Evolutionary conservation across 2,888 invertebrate genomes (phyloP).

Genomic region (Drosophila infuscata): DNA sequence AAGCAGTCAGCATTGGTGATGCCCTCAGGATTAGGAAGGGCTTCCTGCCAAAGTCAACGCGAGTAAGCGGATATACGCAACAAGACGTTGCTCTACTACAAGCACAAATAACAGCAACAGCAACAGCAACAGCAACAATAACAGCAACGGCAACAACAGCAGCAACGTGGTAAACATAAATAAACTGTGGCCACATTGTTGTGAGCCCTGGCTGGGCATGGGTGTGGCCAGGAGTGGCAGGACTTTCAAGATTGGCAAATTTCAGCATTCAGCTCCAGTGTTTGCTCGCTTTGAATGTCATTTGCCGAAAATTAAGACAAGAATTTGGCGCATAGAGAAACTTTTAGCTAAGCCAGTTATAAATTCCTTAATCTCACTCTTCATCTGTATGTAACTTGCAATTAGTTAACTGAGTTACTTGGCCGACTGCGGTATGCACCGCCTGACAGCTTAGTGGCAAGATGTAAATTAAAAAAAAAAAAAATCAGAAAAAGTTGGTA

Average conservation of each 20-base stretch:
- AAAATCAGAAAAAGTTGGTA: not conserved
- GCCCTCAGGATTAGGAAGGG: constrained; percentile 48
- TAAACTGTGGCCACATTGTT: constrained; percentile 52
- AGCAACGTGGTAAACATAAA: constrained; percentile 63
- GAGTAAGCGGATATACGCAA: constrained; percentile 66
- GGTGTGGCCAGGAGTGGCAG: constrained; percentile 14
- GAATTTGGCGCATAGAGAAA: not conserved
- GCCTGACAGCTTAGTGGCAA: constrained; percentile 12
- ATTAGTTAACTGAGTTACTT: constrained; percentile 37
- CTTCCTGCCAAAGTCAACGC: constrained; percentile 62
- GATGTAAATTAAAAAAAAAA: not conserved
- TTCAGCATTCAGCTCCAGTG: constrained; percentile 1
- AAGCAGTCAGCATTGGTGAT: constrained; percentile 18
- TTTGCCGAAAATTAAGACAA: constrained; percentile 15
- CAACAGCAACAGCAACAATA: constrained; percentile 13
- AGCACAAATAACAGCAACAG: constrained; percentile 11
- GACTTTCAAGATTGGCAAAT: not conserved
- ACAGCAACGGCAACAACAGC: constrained; percentile 12
- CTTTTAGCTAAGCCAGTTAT: constrained; percentile 25
- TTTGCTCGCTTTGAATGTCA: constrained; percentile 25
- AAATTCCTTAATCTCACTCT: constrained; percentile 17
- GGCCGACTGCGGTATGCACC: constrained; percentile 41
- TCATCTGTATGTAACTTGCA: constrained; percentile 23
- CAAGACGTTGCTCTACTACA: constrained; percentile 22
- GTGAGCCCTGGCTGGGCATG: not conserved